Percentiles rank a stretch among this genome's conserved stretches.
Evolutionary conservation across 2,797 vertebrate genomes (phyloP).

Genomic region (Dermochelys coriacea): DNA sequence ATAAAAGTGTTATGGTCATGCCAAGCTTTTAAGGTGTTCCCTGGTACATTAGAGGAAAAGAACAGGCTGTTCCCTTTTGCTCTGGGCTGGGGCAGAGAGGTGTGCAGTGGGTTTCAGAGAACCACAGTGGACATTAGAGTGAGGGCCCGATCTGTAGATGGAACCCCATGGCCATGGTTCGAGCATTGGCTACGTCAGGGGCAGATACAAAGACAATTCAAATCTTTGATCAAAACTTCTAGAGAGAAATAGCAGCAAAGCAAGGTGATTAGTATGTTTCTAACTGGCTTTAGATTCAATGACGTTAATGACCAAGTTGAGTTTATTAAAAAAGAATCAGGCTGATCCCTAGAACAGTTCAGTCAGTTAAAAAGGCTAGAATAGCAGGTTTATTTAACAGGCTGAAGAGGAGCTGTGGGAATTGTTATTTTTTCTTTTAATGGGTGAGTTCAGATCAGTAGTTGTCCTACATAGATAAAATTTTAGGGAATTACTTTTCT

Average conservation of each 20-base stretch:
- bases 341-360: rapidly evolving
- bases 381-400: no score
- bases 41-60: not conserved
- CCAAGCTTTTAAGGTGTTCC: not conserved
- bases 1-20: not conserved
- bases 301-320: rapidly evolving
- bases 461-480: not conserved
- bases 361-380: not conserved
- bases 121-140: not conserved
- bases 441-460: not conserved
- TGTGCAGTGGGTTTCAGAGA: not conserved
- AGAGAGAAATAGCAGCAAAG: rapidly evolving
- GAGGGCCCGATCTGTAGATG: rapidly evolving
- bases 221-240: rapidly evolving
- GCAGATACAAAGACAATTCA: rapidly evolving
- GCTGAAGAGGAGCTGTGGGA: not conserved
- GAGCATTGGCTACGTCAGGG: rapidly evolving
- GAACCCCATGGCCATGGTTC: not conserved
- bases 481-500: not conserved
- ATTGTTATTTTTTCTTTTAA: not conserved
- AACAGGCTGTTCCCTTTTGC: not conserved
- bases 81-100: rapidly evolving
- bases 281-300: rapidly evolving
- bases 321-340: rapidly evolving
- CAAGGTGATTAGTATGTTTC: not conserved